These are phyloP conservation scores for Metalampra italica DNA, from an alignment of 2,888 invertebrate species.

Conservation along the genomic window DNA sequence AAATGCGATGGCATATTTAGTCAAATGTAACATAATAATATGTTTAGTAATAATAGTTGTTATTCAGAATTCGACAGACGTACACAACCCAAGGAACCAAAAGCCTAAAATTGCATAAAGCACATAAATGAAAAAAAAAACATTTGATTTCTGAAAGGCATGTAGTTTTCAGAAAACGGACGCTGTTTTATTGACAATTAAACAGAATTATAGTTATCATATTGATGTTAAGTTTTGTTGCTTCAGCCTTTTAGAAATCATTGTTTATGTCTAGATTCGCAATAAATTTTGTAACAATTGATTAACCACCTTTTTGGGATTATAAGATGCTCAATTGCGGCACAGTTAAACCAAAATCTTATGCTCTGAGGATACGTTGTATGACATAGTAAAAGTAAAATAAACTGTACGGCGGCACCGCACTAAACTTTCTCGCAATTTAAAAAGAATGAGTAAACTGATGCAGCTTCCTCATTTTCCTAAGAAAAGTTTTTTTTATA, in stretches of 20 bases:
- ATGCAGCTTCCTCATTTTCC: too few relatives aligned
- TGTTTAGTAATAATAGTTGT: not conserved
- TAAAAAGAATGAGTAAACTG: too few relatives aligned
- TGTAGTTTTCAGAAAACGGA: not conserved
- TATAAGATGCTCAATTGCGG: too few relatives aligned
- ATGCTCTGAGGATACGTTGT: too few relatives aligned
- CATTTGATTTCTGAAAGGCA: not conserved
- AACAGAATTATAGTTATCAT: not conserved
- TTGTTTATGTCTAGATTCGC: too few relatives aligned
- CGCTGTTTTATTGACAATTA: not conserved
- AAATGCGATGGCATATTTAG: not conserved
- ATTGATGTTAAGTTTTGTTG: not conserved
- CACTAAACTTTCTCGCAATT: too few relatives aligned
- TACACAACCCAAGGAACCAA: not conserved
- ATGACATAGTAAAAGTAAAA: too few relatives aligned
- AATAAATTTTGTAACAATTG: too few relatives aligned
- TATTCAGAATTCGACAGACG: not conserved
- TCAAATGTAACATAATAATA: not conserved
- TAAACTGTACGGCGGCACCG: too few relatives aligned
- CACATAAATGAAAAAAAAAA: not conserved
- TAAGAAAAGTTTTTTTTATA: too few relatives aligned
- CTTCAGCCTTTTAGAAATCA: not conserved
- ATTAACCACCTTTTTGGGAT: too few relatives aligned
- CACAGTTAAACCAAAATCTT: too few relatives aligned
- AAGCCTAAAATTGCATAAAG: not conserved